These are phyloP conservation scores for Andrena chrysosceles DNA, from an alignment of 2,888 invertebrate genomes.

Conservation along the genomic window DNA sequence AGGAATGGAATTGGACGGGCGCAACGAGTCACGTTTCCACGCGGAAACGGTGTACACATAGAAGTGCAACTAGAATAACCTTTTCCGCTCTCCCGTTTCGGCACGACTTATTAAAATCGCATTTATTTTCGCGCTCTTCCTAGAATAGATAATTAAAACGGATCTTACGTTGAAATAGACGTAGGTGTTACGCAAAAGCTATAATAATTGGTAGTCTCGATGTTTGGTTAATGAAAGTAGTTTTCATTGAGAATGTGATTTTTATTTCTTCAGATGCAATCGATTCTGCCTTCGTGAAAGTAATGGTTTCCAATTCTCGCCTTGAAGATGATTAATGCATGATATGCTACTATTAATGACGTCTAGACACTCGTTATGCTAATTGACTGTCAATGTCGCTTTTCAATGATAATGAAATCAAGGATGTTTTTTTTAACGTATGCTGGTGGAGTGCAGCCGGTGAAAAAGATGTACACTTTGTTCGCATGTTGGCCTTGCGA, in stretches of 20 bases:
- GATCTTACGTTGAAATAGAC: not conserved
- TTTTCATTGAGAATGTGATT: not conserved
- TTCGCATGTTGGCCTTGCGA: slow-evolving; percentile 42
- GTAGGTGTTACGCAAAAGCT: not conserved
- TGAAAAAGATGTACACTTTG: not conserved
- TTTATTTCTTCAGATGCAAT: too few relatives aligned
- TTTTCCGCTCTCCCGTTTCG: not conserved
- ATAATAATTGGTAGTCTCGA: not conserved
- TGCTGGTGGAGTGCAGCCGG: too few relatives aligned
- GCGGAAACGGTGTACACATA: not conserved
- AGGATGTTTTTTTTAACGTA: not conserved
- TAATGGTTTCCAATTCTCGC: not conserved
- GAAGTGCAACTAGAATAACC: not conserved
- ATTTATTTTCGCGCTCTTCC: not conserved
- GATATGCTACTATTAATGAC: not conserved
- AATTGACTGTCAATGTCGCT: not conserved
- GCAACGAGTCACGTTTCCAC: not conserved
- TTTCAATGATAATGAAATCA: not conserved
- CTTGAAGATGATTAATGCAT: not conserved
- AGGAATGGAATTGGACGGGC: not conserved
- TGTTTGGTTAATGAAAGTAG: not conserved
- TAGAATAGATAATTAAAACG: not conserved
- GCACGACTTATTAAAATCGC: not conserved
- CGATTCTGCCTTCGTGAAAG: not conserved
- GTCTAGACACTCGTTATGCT: not conserved